Percentiles rank a stretch among this genome's conserved stretches.
Conservation (phyloP, 1,140 invertebrate species). For the Phocides pigmalion region DNA sequence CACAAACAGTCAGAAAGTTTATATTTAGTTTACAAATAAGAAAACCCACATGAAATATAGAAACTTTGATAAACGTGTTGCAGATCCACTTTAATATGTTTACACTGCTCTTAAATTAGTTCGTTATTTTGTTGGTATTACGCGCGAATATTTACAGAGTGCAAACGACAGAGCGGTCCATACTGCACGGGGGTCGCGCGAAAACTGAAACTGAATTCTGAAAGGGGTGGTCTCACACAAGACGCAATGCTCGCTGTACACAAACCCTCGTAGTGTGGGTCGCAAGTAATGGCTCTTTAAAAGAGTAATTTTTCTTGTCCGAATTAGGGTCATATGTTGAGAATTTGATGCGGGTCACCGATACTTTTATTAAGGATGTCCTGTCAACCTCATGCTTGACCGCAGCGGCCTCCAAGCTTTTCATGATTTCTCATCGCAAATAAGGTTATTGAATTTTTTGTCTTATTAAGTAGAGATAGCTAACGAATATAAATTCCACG, state of each 20-base stretch:
- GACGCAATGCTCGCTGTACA: conserved; percentile 9
- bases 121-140: conserved; percentile 11
- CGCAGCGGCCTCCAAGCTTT: too few species aligned
- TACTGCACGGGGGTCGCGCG: conserved; percentile 31
- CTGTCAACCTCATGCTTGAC: background rate
- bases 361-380: conserved; percentile 17
- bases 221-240: conserved; percentile 16
- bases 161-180: conserved; percentile 10
- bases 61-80: background rate
- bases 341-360: conserved; percentile 16
- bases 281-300: conserved; percentile 24
- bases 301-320: conserved; percentile 28
- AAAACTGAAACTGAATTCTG: conserved; percentile 37
- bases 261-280: conserved; percentile 23
- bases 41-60: conserved; percentile 9
- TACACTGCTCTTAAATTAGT: conserved; percentile 12
- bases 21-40: background rate
- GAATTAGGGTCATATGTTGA: conserved; percentile 21
- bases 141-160: conserved; percentile 22
- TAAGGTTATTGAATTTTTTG: too few species aligned
- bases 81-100: background rate
- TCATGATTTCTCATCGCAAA: too few species aligned
- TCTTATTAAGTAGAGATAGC: too few species aligned
- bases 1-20: background rate
- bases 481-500: too few species aligned